Base-by-base conservation (phyloP, 2,888 invertebrate species). In the Thymelicus sylvestris region DNA sequence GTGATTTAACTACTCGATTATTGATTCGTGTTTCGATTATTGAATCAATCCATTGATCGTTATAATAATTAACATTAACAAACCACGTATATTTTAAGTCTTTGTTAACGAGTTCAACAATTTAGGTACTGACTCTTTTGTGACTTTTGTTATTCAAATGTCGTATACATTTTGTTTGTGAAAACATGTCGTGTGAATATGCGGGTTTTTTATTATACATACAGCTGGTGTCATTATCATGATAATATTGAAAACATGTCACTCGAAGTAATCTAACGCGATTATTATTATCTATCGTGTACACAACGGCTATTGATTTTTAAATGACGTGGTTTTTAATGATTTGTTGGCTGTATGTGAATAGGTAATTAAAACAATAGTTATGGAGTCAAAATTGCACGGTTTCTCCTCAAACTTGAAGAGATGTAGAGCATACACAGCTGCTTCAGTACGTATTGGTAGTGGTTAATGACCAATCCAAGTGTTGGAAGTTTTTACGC, bases 221-320 rank as follows among this genome's bases (percentile, higher is more conserved):
- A 12, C 55, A 55, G 24, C 24, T 55, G 55, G 55, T 24, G 19
- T 12, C 24, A 55, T 24, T 55, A 55, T 55, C 55, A 55, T 24
- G 24, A 55, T 55, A 55, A 24, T 24, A 55, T 55, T 55, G 15
- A 24, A 24, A 55, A 55, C 24, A 55, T 24, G 55, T 7, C 10
- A 24, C 24, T 55, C 3, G 24, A 7, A 31, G 55, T 24, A 55
- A 55, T 55, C 24, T 55, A 55, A 55, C 7, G 8, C n/a, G 24
- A 55, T 55, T 55, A 55, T 55, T 24, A 15, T 52, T 55, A 24
- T 55, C 55, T 52, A 15, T 52, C 24, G 55, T 55, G 24, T 55
- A 19, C 24, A 19, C 19, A 24, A 10, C 10, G 55, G 7, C 8
- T 52, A 24, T 55, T 55, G 55, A 55, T 52, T 55, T 24, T 24